Evolutionary conservation across 2,797 vertebrate genomes (phyloP), one percentile per base, ranked within the genome.

Genomic region (Poecilia picta): DNA sequence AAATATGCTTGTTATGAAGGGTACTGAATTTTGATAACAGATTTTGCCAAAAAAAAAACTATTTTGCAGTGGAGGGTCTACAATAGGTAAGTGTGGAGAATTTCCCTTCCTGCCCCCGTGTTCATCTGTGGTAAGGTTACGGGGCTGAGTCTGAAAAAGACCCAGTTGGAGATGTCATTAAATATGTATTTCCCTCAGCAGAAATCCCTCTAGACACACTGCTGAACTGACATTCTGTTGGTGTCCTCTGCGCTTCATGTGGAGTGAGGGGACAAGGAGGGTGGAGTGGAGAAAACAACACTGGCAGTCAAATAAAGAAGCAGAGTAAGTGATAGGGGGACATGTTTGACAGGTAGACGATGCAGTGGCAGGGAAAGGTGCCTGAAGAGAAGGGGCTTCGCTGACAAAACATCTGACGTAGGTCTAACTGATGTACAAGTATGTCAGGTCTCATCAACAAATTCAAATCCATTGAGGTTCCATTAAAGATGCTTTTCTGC

Each of bases 111-210:
- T 75, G 85, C 79, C 81, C 76, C 76, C 59, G 31, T 59, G 43
- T 18, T 11, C 53, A 16, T 71, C 53, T 33, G 66, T 64, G 79
- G 82, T 86, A 87, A 91, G 77, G 78, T 79, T 81, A 74, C 57
- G 64, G 77, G 77, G 46, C 20, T 77, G 80, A 90, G 83, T 87
- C 68, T 91, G 77, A 92, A 91, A 92, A 84, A 85, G 85, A 47
- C 70, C 76, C 83, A 81, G 83, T 88, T 89, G 79, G 85, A 90
- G 89, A 89, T 85, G 70, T 89, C 91, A 94, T 95, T 91, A 94
- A 94, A 94, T 94, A 94, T 94, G 91, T 85, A 94, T 94, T 91
- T 89, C 64, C 84, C 87, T 78, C 81, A 82, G 89, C 87, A 89
- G 86, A 94, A 92, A 92, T 89, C 87, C 85, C 64, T 90, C 82